Evolutionary conservation across 2,113 vertebrate genomes (phyloP), one percentile per base, ranked within the genome.

Genomic region (Petaurus breviceps): DNA sequence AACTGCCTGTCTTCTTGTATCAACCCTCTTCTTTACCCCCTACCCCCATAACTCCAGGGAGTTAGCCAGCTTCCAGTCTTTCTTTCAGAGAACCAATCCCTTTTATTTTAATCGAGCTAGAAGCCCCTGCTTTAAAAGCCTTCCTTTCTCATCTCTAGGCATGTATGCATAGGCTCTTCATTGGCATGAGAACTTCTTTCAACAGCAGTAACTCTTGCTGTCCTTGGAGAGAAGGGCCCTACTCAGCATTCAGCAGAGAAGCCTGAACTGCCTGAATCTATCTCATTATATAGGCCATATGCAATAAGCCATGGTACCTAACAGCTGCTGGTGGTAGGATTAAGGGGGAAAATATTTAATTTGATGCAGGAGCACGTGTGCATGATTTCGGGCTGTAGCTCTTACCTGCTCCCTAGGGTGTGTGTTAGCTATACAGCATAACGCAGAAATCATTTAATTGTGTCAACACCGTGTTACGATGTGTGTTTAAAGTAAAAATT

Each of bases 261-360:
- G 97, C 95, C 46, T 96, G 98, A 98, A 98, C 97, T 95, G 97
- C 98, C 97, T 97, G 97, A 97, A 97, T 99, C 92, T 95, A 96
- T 94, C 98, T 98, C 98, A 98, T 99, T 99, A 98, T 98, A 97
- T 98, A 98, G 98, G 94, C 98, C 98, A 96, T 98, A 95, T 97
- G 98, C 98, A 99, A 98, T 98, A 98, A 98, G 94, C 97, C 96
- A 95, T 23, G 0, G 97, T 97, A 97, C 97, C 98, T 98, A 99
- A 98, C 98, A 99, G 98, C 98, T 99, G 98, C 98, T 98, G 96
- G 96, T 98, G 98, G 96, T 98, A 98, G 98, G 98, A 98, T 98
- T 98, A 98, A 98, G 97, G 96, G 47, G 91, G 91, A 97, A 99
- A 99, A 99, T 98, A 98, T 98, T 99, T 98, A 98, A 98, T 99